Base-by-base conservation (phyloP, 2,113 vertebrate genomes). In the Psilopsiagon aurifrons region DNA sequence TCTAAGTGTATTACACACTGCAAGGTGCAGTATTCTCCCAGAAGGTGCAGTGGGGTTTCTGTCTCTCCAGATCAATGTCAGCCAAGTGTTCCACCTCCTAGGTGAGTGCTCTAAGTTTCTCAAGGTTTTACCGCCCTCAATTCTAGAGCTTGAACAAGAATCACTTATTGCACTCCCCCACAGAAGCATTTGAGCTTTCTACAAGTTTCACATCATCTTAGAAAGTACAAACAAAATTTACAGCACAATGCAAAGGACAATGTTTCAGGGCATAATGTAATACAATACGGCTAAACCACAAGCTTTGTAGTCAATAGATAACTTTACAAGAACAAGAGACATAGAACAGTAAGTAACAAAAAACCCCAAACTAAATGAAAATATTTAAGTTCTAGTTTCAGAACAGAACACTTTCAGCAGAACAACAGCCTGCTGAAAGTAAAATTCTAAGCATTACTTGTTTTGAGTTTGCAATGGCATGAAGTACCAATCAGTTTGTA, bases 401-500 rank as follows among this genome's bases (percentile, higher is more conserved):
- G 29, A 55, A 55, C 29, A 55, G 54, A 55, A 31, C 54, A 12
- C 29, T 55, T 13, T 31, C 54, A 90, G 74, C 35, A 95, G 54
- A 95, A 70, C 15, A 86, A 89, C 20, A 88, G 19, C 57, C 83
- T 79, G 23, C 64, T 75, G 78, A 74, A 67, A 83, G 60, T 44
- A 76, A 85, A 96, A 95, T 63, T 63, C 54, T 51, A 68, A 87
- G 69, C 37, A 62, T 52, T 27, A 62, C 29, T 94, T 94, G n/a
- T 79, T 88, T 89, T 82, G 54, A 86, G 59, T 28, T 73, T 78
- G 68, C 20, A 94, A 68, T 76, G 91, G 82, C 31, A 0, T 90
- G 76, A 96, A 80, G 28, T 35, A 81, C 10, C 81, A 67, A 75
- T 80, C 29, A 60, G 19, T 78, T 39, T 70, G 33, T 44, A 94